Conservation (phyloP, 2,888 invertebrate genomes). For the Hyles lineata region DNA sequence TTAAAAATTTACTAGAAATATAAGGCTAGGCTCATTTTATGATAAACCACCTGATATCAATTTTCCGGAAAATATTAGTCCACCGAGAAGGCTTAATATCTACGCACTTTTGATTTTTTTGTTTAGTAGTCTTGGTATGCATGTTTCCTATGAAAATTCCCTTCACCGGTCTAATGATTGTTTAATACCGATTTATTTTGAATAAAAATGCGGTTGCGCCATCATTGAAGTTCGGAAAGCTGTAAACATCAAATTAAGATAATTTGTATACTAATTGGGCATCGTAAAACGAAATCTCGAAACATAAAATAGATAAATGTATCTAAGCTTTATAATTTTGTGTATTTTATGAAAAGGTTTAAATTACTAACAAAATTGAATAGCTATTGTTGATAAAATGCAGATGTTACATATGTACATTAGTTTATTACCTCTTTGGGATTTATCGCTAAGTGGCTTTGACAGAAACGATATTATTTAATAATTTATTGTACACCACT, state of each 20-base stretch:
- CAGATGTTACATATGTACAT: background rate
- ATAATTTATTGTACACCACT: too few relatives aligned
- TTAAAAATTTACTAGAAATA: too few relatives aligned
- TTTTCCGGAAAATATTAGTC: too few relatives aligned
- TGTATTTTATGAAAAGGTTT: background rate
- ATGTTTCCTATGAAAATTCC: too few relatives aligned
- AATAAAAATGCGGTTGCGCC: background rate
- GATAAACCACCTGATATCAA: too few relatives aligned
- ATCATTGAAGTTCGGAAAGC: background rate
- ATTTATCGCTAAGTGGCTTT: background rate
- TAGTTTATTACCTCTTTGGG: background rate
- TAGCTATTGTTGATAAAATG: background rate
- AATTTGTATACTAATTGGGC: background rate
- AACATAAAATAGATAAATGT: background rate
- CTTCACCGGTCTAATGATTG: too few relatives aligned
- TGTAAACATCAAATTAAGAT: constrained; percentile 1
- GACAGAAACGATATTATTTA: too few relatives aligned
- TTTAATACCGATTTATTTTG: background rate
- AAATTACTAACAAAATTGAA: background rate
- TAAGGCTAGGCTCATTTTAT: too few relatives aligned
- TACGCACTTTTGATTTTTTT: too few relatives aligned
- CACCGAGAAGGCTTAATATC: too few relatives aligned
- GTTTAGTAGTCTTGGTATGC: too few relatives aligned
- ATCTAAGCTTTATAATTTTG: background rate
- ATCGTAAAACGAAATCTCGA: background rate